Base-by-base conservation (phyloP, 2,113 vertebrate genomes). In the Pleuronectes platessa region DNA sequence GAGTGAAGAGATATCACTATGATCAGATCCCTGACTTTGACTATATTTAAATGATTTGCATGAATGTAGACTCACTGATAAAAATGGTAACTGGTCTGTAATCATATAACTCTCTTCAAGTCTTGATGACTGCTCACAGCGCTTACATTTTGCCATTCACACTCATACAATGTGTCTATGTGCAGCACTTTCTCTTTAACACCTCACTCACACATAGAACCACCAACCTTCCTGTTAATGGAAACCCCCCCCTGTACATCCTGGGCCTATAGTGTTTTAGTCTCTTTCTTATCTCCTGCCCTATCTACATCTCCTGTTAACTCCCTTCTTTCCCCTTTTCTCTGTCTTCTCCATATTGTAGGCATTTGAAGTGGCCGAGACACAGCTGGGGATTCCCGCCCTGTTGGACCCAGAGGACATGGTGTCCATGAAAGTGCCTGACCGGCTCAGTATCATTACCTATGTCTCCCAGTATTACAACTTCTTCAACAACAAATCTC, bases 381-480 rank as follows among this genome's bases (percentile, higher is more conserved):
- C 91, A 26, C 95, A 99, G 88, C 91, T 99, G 88, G 97, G 96
- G 24, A 99, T 99, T 81, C 98, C 98, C 1, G 97, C 98, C 21
- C 93, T 99, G 72, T 91, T 99, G 90, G 98, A 99, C 90, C 94
- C 98, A 75, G 96, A 93, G 20, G 97, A 99, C 88, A 99, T 99
- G 98, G 97, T 99, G 77, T 97, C 97, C 71, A 99, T 98, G 98
- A 95, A 93, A 68, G 96, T 99, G 35, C 98, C 98, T 0, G 97
- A 99, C 89, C 95, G 97, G 60, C 96, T 99, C 56, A 99, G 98
- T 90, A 92, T 99, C 88, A 98, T 99, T 93, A 99, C 98, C 53
- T 99, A 99, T 0, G 97, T 99, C 70, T 99, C 98, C 0, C 98
- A 98, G 93, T 98, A 97, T 89, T 98, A 99, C 90, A 97, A 99